A percentile compares a stretch with the other conserved stretches of the same genome.
Conservation (phyloP, 1,140 invertebrate genomes). For the Pogonognathellus flavescens region DNA sequence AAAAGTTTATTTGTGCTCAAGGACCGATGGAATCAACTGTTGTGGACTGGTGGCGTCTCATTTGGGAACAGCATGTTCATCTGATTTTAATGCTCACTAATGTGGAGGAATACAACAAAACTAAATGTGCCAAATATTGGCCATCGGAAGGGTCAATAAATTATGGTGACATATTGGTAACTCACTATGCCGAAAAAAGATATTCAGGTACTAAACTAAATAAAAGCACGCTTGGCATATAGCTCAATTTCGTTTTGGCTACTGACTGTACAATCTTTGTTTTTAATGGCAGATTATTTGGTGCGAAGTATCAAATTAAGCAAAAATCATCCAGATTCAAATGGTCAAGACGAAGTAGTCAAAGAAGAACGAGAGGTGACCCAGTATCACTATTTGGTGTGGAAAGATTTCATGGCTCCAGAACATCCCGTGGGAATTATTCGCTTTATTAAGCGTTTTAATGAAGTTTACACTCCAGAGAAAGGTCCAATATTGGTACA, state of each 20-base stretch:
- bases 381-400: slow-evolving; percentile 96
- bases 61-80: slow-evolving; percentile 94
- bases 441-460: slow-evolving; percentile 89
- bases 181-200: slow-evolving; percentile 82
- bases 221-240: not conserved
- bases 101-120: slow-evolving; percentile 92
- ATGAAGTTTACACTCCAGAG: slow-evolving; percentile 84
- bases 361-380: slow-evolving; percentile 80
- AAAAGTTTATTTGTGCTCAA: slow-evolving; percentile 94
- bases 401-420: slow-evolving; percentile 95
- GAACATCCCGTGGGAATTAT: slow-evolving; percentile 91
- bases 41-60: slow-evolving; percentile 97
- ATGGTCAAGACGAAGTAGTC: slow-evolving; percentile 71
- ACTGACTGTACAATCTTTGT: not conserved
- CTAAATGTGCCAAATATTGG: slow-evolving; percentile 95
- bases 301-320: slow-evolving; percentile 81
- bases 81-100: slow-evolving; percentile 95
- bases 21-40: slow-evolving; percentile 93
- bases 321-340: slow-evolving; percentile 68
- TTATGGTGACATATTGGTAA: slow-evolving; percentile 84
- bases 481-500: slow-evolving; percentile 89
- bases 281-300: slow-evolving; percentile 80
- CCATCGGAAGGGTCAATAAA: slow-evolving; percentile 77
- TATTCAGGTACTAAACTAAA: slow-evolving; percentile 69
- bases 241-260: not conserved